Percentiles rank a stretch among this genome's conserved stretches.
phyloP scores from a whole-genome alignment of 2,888 invertebrate genomes.

The Alsophila aescularia region DNA sequence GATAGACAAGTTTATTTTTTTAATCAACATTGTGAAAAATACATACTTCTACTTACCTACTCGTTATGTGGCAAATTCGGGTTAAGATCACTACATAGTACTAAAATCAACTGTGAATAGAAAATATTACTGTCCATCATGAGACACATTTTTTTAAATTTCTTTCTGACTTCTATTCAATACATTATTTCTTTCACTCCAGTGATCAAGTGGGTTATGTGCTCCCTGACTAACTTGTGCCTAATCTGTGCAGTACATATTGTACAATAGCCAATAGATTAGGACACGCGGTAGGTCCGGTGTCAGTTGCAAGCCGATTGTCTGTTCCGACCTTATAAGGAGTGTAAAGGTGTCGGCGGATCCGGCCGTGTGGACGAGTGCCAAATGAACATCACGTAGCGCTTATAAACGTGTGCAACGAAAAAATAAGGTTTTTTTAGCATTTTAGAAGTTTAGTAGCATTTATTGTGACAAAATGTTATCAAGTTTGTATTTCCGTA shows the following conservation, averaged over 20 bases:
- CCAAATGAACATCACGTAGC: conserved; percentile 6
- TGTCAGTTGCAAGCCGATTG: conserved; percentile 26
- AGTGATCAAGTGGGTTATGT: neutral
- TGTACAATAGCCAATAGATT: conserved; percentile 28
- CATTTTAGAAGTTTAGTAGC: neutral
- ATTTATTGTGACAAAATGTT: neutral
- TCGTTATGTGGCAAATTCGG: too few relatives aligned
- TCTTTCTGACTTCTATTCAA: too few relatives aligned
- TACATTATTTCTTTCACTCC: neutral
- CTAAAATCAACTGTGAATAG: too few relatives aligned
- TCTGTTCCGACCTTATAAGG: conserved; percentile 26
- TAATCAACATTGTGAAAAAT: too few relatives aligned
- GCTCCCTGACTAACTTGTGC: conserved; percentile 4
- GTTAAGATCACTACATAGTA: too few relatives aligned
- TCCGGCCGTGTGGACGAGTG: conserved; percentile 11
- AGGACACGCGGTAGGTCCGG: conserved; percentile 30
- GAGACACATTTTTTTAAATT: too few relatives aligned
- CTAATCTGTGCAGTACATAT: conserved; percentile 6
- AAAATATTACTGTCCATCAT: too few relatives aligned
- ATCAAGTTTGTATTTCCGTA: neutral
- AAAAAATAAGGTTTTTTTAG: neutral
- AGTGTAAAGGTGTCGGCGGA: conserved; percentile 21
- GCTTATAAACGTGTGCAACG: neutral
- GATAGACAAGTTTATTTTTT: too few relatives aligned
- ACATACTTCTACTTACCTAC: too few relatives aligned